Evolutionary conservation across 2,888 invertebrate genomes (phyloP).

Genomic region (Apeira syringaria): DNA sequence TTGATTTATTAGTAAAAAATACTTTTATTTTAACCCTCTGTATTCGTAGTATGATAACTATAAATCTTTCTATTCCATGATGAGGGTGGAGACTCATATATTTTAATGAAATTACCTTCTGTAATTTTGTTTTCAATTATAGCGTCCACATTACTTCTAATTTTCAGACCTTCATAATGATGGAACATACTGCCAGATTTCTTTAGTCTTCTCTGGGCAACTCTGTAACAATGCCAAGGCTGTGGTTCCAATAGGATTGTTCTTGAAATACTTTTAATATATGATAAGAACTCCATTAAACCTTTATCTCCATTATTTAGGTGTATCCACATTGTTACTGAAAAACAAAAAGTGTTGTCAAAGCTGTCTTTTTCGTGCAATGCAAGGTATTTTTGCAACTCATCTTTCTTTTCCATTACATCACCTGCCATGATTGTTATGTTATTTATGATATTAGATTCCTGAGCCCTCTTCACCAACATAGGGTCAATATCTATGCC

Average conservation of each 20-base stretch:
- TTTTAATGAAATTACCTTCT: constrained; percentile 71
- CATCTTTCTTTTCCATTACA: constrained; percentile 74
- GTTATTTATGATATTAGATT: constrained; percentile 64
- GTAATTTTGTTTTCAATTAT: constrained; percentile 84
- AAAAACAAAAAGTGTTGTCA: constrained; percentile 90
- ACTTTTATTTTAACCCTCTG: too few relatives aligned
- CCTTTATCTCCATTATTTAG: constrained; percentile 92
- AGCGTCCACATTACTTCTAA: constrained; percentile 84
- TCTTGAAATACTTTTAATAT: constrained; percentile 77
- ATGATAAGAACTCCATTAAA: constrained; percentile 84
- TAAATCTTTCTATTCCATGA: constrained; percentile 88
- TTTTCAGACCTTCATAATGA: constrained; percentile 81
- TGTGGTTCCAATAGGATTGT: constrained; percentile 91
- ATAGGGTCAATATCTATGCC: constrained; percentile 90
- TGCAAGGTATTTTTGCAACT: constrained; percentile 75
- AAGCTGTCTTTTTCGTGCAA: constrained; percentile 72
- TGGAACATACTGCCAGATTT: constrained; percentile 85
- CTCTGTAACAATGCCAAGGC: constrained; percentile 92
- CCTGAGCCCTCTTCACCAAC: constrained; percentile 87
- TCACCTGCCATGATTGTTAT: constrained; percentile 85
- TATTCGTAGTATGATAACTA: constrained; percentile 83
- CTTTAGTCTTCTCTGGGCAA: constrained; percentile 88
- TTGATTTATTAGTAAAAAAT: too few relatives aligned
- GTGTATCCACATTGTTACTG: constrained; percentile 96
- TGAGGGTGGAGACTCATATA: constrained; percentile 83